Evolutionary conservation across 2,888 invertebrate species (phyloP), one percentile per base, ranked within the genome.

Genomic region (Papilio demoleus): DNA sequence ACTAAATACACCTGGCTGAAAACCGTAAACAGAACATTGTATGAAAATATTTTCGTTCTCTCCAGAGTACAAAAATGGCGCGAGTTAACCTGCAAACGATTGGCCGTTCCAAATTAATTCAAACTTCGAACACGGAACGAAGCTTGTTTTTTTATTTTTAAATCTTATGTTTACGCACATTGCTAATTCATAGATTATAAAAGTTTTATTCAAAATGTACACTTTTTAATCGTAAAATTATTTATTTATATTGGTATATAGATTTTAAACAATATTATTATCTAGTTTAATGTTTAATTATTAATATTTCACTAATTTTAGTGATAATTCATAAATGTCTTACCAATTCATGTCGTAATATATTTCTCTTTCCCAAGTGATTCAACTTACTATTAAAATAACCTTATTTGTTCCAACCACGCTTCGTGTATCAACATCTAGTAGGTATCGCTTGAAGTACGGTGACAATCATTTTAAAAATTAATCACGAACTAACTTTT

Each of bases 371-470:
- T 62, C 9, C 31, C 31, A 42, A 56, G 31, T 63, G 58, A 58
- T 58, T 60, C 65, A 40, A 31, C 14, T 38, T 17, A 24, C 17
- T 59, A 64, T 68, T 68, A 56, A 64, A 58, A 68, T 60, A 65
- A 60, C 59, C 59, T 68, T 68, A 68, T 68, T 68, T 60, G 68
- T 59, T 60, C 22, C 68, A 40, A 42, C 60, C 47, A 59, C 53
- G 64, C 27, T 60, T 40, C 60, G 60, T 65, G 62, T 65, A 50
- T 65, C 53, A 60, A 60, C 60, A 65, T 60, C 50, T 42, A 68
- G 66, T 70, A 65, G 68, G 70, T 67, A 73, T 70, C 70, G 71
- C 19, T 70, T 63, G 65, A 70, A 73, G 63, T 73, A 61, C 62
- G 70, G 62, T 68, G 65, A 67, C 70, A 68, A 72, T 61, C 17